Evolutionary conservation across 2,888 invertebrate genomes (phyloP), one percentile per base, ranked within the genome.

Genomic region (Leucoma salicis): DNA sequence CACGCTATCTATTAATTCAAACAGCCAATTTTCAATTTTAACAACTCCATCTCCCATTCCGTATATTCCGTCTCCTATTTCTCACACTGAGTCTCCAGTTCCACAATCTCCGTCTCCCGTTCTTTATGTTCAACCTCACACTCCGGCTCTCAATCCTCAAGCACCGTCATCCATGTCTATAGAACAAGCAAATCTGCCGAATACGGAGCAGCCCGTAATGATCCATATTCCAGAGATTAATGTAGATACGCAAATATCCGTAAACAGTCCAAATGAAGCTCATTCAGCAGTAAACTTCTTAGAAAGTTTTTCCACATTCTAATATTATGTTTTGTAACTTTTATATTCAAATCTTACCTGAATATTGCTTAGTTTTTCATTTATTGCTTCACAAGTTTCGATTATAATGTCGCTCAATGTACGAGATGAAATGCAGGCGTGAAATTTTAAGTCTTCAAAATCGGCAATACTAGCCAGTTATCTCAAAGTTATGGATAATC

Each of bases 371-470:
- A 31, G 31, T 13, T 12, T 31, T 14, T 31, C 7, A 14, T 31
- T 33, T 33, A 33, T 33, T 13, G 33, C 33, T 21, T 33, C 21
- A 13, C 33, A 35, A 6, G 35, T 35, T 35, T 35, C 28, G 14
- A 35, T 35, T 2, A 35, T 28, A 11, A 35, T 35, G 11, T 27
- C 7, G 27, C 27, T 28, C 8, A 35, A 16, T n/a, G 15, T 16
- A 8, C 28, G 28, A 28, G 33, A 18, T 13, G 33, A 1, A 33
- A 33, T 33, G 13, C 18, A 11, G 21, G 8, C 7, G 8, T 7
- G 11, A 33, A 33, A 33, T 18, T 33, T 33, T 33, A 33, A 33
- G n/a, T n/a, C n/a, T n/a, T n/a, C n/a, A n/a, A n/a, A n/a, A n/a
- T n/a, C n/a, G n/a, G n/a, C n/a, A n/a, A n/a, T n/a, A n/a, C n/a